Evolutionary conservation across 2,888 invertebrate genomes (phyloP).

Genomic region (Drosophila paranaensis): DNA sequence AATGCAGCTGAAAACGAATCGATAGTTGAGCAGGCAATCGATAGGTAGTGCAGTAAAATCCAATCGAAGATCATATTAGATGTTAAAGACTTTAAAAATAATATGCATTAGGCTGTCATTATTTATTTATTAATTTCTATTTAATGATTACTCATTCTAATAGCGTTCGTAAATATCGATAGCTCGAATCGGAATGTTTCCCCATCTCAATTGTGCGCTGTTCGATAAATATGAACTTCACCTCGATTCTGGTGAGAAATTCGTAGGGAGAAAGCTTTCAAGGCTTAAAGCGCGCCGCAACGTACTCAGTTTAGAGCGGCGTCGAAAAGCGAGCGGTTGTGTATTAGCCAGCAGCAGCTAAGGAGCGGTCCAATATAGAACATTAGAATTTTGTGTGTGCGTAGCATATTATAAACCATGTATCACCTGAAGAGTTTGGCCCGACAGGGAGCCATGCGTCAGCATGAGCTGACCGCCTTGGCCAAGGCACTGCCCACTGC

Average conservation of each 20-base stretch:
- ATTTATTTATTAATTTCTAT: neutral
- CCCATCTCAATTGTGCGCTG: constrained; percentile 30
- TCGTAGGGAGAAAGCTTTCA: constrained; percentile 37
- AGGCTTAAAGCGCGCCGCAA: constrained; percentile 16
- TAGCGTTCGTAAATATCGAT: neutral
- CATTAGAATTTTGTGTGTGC: constrained; percentile 47
- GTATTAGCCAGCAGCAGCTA: constrained; percentile 37
- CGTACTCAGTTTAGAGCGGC: constrained; percentile 75
- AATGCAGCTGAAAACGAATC: neutral
- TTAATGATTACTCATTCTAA: neutral
- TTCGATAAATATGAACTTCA: neutral
- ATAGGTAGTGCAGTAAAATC: neutral
- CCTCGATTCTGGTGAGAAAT: constrained; percentile 8
- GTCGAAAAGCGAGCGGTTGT: constrained; percentile 75
- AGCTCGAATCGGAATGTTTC: neutral
- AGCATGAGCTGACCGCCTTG: constrained; percentile 87
- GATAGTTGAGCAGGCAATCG: constrained; percentile 11
- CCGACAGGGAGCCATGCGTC: constrained; percentile 86
- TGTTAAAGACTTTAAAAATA: neutral
- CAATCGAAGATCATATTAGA: neutral
- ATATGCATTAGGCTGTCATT: no score
- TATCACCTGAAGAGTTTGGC: constrained; percentile 90
- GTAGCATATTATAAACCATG: constrained; percentile 85
- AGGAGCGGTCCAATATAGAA: constrained; percentile 49
- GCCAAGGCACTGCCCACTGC: constrained; percentile 88